Evolutionary conservation across 1,140 invertebrate species (phyloP).

Genomic region (Phthorimaea operculella): DNA sequence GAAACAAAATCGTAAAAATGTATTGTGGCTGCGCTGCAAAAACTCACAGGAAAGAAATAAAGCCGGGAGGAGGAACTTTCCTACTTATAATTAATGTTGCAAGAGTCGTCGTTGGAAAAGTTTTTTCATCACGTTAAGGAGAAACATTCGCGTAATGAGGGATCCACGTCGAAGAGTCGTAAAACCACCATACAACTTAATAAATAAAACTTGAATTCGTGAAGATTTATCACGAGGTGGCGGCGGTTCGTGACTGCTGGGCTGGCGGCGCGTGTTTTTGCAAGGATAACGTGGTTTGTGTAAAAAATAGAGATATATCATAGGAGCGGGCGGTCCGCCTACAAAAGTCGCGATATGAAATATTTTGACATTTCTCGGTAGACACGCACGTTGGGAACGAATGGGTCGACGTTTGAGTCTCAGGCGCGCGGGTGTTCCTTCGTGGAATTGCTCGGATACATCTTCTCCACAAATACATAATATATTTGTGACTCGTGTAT

Average conservation of each 20-base stretch:
- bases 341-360: conserved; percentile 42
- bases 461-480: not conserved
- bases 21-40: conserved; percentile 20
- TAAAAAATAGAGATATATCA: conserved; percentile 57
- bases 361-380: conserved; percentile 64
- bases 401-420: conserved; percentile 1
- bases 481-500: too few relatives aligned
- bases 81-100: conserved; percentile 62
- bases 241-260: conserved; percentile 46
- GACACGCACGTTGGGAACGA: conserved; percentile 26
- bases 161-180: conserved; percentile 49
- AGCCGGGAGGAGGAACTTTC: conserved; percentile 28
- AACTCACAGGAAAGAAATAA: conserved; percentile 35
- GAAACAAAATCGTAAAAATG: conserved; percentile 50
- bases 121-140: conserved; percentile 54
- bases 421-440: conserved; percentile 34
- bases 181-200: conserved; percentile 65
- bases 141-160: conserved; percentile 47
- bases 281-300: conserved; percentile 28
- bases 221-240: conserved; percentile 60
- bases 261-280: conserved; percentile 36
- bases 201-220: conserved; percentile 61
- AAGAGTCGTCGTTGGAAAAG: conserved; percentile 54
- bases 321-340: conserved; percentile 38
- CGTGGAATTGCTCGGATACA: conserved; percentile 30